phyloP scores from a whole-genome alignment of 1,140 invertebrate species.

The Dinoponera quadriceps region DNA sequence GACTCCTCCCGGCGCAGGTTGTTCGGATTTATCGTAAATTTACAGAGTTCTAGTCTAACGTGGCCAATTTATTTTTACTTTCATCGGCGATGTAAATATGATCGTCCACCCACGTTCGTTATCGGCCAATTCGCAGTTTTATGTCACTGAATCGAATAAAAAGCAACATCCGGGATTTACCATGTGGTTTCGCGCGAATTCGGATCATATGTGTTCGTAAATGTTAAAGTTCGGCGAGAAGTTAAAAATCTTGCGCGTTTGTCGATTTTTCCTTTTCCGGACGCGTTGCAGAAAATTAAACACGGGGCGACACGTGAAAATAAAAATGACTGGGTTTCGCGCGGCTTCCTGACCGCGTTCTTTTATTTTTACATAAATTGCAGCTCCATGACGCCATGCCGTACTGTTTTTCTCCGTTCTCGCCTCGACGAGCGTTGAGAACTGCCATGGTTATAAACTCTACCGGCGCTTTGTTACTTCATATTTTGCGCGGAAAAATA shows the following conservation, averaged over 20 bases:
- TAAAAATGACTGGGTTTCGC: neutral
- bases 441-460: neutral
- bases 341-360: neutral
- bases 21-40: no score
- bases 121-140: neutral
- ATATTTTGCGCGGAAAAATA: neutral
- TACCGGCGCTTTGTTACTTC: neutral
- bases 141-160: neutral
- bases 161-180: neutral
- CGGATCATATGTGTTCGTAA: neutral
- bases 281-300: conserved; percentile 2
- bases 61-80: no score
- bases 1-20: no score
- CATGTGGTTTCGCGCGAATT: neutral
- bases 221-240: neutral
- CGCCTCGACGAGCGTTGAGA: neutral
- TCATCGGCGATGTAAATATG: no score
- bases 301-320: neutral
- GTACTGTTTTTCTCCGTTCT: conserved; percentile 2
- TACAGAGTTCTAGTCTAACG: no score
- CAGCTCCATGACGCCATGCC: neutral
- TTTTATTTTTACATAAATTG: conserved; percentile 15
- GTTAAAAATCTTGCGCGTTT: neutral
- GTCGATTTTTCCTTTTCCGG: neutral
- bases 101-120: no score